Base-by-base conservation (phyloP, 2,888 invertebrate genomes). In the Teinopalpus imperialis region DNA sequence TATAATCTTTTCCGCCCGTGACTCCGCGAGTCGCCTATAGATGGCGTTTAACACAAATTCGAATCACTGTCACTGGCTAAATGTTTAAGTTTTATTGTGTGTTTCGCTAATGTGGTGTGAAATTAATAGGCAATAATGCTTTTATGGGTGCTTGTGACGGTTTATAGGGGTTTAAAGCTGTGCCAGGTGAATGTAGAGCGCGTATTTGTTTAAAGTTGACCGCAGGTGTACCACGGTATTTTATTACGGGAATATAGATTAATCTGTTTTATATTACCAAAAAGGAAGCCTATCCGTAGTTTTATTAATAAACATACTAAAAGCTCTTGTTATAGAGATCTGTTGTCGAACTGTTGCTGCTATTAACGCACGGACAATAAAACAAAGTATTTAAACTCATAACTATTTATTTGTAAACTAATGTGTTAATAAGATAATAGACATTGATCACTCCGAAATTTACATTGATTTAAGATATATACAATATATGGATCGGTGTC, bases 61-160 rank as follows among this genome's bases (percentile, higher is more conserved):
- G 69, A 77, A 85, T 86, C 82, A 79, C 79, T 81, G 82, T 78
- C 80, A 74, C 75, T 61, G 69, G 69, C 71, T 72, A 74, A 82
- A 81, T 75, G 81, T 82, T 81, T 69, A 83, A 86, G 79, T 88
- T 88, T 88, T 87, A 87, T 87, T 83, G 81, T 85, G 69, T 83
- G 88, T 85, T 85, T 83, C 81, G 87, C 88, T 87, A 88, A 88
- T 88, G 83, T 79, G 82, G 85, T 88, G 88, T 87, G 83, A 88
- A 87, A 88, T 88, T 87, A 87, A 88, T 88, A 87, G 88, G 85
- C 81, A 81, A 83, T 88, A 87, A 87, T 85, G 75, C 78, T 74
- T 87, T 88, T 87, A 88, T 85, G 81, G 86, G 75, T 76, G 73
- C 85, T 83, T 78, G 71, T 74, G 70, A 67, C 59, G 69, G 70